Evolutionary conservation across 2,888 invertebrate species (phyloP).

Genomic region (Caenorhabditis auriculariae): DNA sequence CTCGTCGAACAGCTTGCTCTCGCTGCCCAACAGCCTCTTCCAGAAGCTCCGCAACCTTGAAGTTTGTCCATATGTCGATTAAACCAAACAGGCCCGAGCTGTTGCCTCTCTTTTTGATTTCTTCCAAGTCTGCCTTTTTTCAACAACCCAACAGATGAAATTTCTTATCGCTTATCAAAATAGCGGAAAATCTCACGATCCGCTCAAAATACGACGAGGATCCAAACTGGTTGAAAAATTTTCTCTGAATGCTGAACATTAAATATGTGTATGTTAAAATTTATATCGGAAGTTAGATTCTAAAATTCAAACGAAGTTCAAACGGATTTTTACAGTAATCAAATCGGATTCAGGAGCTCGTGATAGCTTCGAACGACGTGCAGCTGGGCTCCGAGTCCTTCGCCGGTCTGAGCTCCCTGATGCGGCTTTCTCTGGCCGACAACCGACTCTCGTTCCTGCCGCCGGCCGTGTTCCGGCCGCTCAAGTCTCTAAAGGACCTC

Average conservation of each 20-base stretch:
- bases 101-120: too few relatives aligned
- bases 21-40: conserved; percentile 36
- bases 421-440: conserved; percentile 22
- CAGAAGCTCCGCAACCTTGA: conserved; percentile 28
- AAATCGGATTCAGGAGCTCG: conserved; percentile 28
- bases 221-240: conserved; percentile 14
- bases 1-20: conserved; percentile 28
- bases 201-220: too few relatives aligned
- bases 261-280: too few relatives aligned
- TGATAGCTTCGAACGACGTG: conserved; percentile 33
- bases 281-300: too few relatives aligned
- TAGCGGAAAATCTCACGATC: too few relatives aligned
- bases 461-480: conserved; percentile 32
- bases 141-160: too few relatives aligned
- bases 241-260: conserved; percentile 19
- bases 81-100: too few relatives aligned
- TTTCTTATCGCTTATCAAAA: too few relatives aligned
- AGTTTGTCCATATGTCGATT: too few relatives aligned
- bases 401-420: conserved; percentile 24
- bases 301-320: too few relatives aligned
- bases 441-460: conserved; percentile 37
- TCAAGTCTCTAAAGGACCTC: conserved; percentile 12
- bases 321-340: background rate
- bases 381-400: conserved; percentile 33
- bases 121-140: too few relatives aligned